phyloP scores from a whole-genome alignment of 2,888 invertebrate genomes.

The Hecatera dysodea region DNA sequence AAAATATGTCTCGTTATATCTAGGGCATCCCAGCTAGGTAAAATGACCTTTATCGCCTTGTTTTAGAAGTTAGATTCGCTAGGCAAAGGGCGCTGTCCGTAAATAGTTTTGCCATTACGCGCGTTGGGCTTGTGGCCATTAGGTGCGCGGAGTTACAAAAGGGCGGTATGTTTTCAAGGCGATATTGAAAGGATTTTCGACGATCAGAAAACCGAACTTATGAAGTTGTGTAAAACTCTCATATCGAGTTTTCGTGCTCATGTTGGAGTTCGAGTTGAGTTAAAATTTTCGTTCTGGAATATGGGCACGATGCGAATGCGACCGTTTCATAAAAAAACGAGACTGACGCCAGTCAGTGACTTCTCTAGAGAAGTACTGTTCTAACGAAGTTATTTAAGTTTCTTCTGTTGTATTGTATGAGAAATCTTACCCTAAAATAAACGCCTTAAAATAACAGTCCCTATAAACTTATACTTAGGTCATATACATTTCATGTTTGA shows the following conservation, averaged over 20 bases:
- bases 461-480: not conserved
- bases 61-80: constrained; percentile 39
- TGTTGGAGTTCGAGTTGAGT: too few species aligned
- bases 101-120: constrained; percentile 67
- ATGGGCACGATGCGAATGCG: too few species aligned
- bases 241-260: too few species aligned
- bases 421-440: too few species aligned
- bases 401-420: too few species aligned
- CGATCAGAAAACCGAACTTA: too few species aligned
- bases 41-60: constrained; percentile 32
- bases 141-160: constrained; percentile 27
- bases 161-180: constrained; percentile 17
- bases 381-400: too few species aligned
- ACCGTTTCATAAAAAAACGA: too few species aligned
- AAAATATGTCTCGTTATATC: constrained; percentile 56
- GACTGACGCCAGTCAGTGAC: too few species aligned
- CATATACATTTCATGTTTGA: not conserved
- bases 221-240: too few species aligned
- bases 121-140: constrained; percentile 52
- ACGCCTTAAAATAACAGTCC: not conserved
- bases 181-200: not conserved
- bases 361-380: too few species aligned
- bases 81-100: constrained; percentile 62
- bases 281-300: too few species aligned
- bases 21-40: constrained; percentile 24